Percentiles rank a stretch among this genome's conserved stretches.
phyloP scores from a whole-genome alignment of 2,888 invertebrate genomes.

The Pantelozetes paolii region DNA sequence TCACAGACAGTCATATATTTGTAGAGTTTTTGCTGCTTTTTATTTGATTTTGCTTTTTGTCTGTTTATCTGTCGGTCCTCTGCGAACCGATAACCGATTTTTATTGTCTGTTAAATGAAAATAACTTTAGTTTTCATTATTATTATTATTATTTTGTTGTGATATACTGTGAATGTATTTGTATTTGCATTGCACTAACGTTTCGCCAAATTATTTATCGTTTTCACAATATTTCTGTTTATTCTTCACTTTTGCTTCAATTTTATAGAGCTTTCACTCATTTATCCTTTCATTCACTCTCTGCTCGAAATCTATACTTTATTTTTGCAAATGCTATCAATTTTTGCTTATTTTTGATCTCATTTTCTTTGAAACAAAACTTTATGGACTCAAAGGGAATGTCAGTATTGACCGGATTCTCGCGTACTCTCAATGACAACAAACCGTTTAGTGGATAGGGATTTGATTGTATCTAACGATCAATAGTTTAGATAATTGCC shows the following conservation, averaged over 20 bases:
- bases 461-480: not conserved
- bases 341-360: too few relatives aligned
- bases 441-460: not conserved
- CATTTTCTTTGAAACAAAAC: not conserved
- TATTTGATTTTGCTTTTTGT: not conserved
- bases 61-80: too few relatives aligned
- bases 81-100: too few relatives aligned
- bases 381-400: not conserved
- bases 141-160: not conserved
- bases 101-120: not conserved
- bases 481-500: not conserved
- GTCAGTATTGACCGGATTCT: constrained; percentile 19
- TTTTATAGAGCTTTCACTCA: not conserved
- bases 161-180: not conserved
- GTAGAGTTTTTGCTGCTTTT: too few relatives aligned
- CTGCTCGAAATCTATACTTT: not conserved
- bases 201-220: not conserved
- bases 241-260: not conserved
- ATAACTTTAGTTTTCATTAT: too few relatives aligned
- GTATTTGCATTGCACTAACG: not conserved
- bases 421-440: constrained; percentile 19
- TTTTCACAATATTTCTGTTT: not conserved
- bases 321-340: not conserved
- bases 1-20: too few relatives aligned
- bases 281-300: not conserved